Evolutionary conservation across 2,888 invertebrate genomes (phyloP).

Genomic region (Torymus tubicola): DNA sequence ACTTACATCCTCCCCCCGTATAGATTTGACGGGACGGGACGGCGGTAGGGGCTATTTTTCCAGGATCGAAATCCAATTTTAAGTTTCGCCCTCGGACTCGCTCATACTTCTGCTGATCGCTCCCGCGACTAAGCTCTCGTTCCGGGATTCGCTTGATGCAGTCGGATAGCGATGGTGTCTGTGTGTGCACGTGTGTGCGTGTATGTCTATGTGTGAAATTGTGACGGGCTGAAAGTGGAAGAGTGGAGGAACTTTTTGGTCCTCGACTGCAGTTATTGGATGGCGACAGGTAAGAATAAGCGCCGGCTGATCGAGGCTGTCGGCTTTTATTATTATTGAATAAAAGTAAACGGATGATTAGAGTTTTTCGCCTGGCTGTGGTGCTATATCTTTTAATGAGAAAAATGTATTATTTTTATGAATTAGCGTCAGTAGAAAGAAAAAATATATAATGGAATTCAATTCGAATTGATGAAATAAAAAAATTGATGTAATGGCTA

Average conservation of each 20-base stretch:
- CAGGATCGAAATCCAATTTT: slow-evolving; percentile 58
- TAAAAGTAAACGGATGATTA: too few species aligned
- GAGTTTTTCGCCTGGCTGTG: too few species aligned
- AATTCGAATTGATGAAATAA: too few species aligned
- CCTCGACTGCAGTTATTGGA: slow-evolving; percentile 20
- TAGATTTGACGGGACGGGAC: neutral
- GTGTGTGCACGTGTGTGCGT: too few species aligned
- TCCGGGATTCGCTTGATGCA: slow-evolving; percentile 17
- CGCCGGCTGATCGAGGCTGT: too few species aligned
- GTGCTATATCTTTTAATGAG: too few species aligned
- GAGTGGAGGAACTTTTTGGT: slow-evolving; percentile 13
- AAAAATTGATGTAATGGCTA: too few species aligned
- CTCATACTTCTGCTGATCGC: slow-evolving; percentile 27
- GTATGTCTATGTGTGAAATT: slow-evolving; percentile 21
- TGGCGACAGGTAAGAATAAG: slow-evolving; percentile 11
- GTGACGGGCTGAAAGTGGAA: slow-evolving; percentile 20
- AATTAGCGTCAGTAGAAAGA: too few species aligned
- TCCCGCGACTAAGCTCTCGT: slow-evolving; percentile 24
- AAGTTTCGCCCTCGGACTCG: slow-evolving; percentile 50
- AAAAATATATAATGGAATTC: too few species aligned
- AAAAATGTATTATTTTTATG: too few species aligned
- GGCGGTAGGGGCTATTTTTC: slow-evolving; percentile 25
- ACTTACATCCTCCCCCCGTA: slow-evolving; percentile 6
- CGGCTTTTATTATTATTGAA: too few species aligned
- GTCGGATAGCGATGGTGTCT: neutral